phyloP scores from a whole-genome alignment of 2,113 vertebrate genomes.

The Carollia perspicillata region DNA sequence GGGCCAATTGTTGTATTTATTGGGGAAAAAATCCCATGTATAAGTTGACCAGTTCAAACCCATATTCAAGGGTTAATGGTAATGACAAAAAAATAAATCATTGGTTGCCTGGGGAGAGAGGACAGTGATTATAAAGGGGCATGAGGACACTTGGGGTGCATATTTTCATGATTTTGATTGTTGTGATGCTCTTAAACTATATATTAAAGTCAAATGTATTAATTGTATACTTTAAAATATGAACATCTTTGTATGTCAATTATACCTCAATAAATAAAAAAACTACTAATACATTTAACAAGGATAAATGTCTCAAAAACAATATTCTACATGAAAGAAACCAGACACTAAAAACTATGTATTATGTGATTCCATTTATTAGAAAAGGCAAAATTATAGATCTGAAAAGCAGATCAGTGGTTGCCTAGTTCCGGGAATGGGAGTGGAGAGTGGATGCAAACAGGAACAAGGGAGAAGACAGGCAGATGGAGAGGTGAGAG shows the following conservation, averaged over 20 bases:
- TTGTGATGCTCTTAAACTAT: not conserved
- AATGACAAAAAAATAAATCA: not conserved
- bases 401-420: not conserved
- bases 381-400: not conserved
- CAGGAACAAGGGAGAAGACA: not conserved
- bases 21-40: not conserved
- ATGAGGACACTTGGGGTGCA: not conserved
- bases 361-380: not conserved
- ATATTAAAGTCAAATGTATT: not conserved
- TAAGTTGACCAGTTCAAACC: not conserved
- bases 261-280: conserved; percentile 31
- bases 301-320: not conserved
- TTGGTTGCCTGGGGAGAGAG: not conserved
- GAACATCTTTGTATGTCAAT: not conserved
- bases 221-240: not conserved
- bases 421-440: not conserved
- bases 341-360: not conserved
- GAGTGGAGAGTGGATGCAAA: not conserved
- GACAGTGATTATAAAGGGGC: not conserved
- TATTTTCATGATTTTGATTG: not conserved
- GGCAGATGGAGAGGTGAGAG: not conserved
- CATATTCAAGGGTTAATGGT: not conserved
- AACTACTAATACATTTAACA: not conserved
- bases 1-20: not conserved
- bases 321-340: not conserved